Evolutionary conservation across 2,888 invertebrate species (phyloP).

Genomic region (Camponotus fellah): DNA sequence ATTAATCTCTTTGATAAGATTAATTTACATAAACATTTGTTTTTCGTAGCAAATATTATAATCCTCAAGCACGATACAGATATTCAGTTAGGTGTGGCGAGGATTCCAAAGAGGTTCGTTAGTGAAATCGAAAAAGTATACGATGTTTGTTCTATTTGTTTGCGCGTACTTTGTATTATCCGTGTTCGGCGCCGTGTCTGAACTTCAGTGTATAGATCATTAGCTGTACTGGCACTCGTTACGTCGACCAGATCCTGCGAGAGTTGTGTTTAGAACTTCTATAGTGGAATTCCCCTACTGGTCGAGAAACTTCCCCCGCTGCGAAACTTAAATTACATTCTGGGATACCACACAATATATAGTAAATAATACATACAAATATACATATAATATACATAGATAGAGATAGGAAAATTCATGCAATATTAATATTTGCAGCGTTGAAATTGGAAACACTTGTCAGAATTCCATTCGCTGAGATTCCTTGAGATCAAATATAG

Average conservation of each 20-base stretch:
- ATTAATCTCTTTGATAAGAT: neutral
- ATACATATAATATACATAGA: neutral
- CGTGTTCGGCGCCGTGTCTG: slow-evolving; percentile 31
- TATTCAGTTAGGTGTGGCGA: neutral
- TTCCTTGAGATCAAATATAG: slow-evolving; percentile 6
- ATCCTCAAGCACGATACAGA: neutral
- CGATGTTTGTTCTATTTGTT: slow-evolving; percentile 32
- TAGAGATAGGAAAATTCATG: slow-evolving; percentile 6
- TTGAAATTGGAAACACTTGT: slow-evolving; percentile 3
- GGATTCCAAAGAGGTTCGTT: slow-evolving; percentile 32
- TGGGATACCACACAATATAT: slow-evolving; percentile 26
- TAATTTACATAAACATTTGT: neutral
- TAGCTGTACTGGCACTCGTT: slow-evolving; percentile 65
- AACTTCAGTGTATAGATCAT: slow-evolving; percentile 50
- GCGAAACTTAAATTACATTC: slow-evolving; percentile 51
- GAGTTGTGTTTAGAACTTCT: slow-evolving; percentile 50
- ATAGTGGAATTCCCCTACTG: slow-evolving; percentile 36
- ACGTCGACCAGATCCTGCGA: slow-evolving; percentile 54
- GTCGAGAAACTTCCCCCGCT: slow-evolving; percentile 36
- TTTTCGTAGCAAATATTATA: neutral
- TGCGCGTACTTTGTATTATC: slow-evolving; percentile 49
- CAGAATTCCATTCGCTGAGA: neutral
- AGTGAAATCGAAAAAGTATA: slow-evolving; percentile 31
- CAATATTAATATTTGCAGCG: slow-evolving; percentile 22
- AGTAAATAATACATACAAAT: slow-evolving; percentile 33